A percentile compares a stretch with the other conserved stretches of the same genome.
Conservation (phyloP, 2,888 invertebrate genomes). For the Napeogenes inachia region DNA sequence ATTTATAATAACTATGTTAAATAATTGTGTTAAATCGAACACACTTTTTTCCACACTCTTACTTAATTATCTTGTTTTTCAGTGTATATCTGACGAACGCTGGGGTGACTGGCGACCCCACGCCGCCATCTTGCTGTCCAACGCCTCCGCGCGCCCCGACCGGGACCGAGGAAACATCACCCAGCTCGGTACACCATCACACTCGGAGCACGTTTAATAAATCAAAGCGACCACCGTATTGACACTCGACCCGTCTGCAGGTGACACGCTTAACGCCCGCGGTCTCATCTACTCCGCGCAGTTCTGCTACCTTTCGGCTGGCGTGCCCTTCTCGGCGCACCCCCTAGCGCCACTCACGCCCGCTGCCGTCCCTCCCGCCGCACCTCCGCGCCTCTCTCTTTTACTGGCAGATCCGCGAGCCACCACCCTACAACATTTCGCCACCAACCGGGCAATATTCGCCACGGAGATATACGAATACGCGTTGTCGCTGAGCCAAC, state of each 20-base stretch:
- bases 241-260: constrained; percentile 45
- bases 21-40: no score
- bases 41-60: not conserved
- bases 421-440: constrained; percentile 81
- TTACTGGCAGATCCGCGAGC: constrained; percentile 85
- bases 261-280: constrained; percentile 83
- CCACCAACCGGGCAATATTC: constrained; percentile 90
- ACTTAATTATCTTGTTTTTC: constrained; percentile 28
- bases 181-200: constrained; percentile 74
- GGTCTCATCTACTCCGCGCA: constrained; percentile 94
- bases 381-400: constrained; percentile 82
- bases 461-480: constrained; percentile 98
- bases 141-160: constrained; percentile 85
- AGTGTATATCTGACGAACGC: constrained; percentile 83
- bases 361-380: constrained; percentile 48
- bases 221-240: no score
- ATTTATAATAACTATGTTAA: no score
- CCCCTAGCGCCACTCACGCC: constrained; percentile 45
- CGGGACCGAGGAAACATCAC: constrained; percentile 86
- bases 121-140: constrained; percentile 95
- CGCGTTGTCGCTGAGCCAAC: constrained; percentile 87
- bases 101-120: constrained; percentile 98
- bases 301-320: constrained; percentile 96
- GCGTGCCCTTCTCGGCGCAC: constrained; percentile 77
- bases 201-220: not conserved